Conservation (phyloP, 2,113 vertebrate species). For the Camelus bactrianus region DNA sequence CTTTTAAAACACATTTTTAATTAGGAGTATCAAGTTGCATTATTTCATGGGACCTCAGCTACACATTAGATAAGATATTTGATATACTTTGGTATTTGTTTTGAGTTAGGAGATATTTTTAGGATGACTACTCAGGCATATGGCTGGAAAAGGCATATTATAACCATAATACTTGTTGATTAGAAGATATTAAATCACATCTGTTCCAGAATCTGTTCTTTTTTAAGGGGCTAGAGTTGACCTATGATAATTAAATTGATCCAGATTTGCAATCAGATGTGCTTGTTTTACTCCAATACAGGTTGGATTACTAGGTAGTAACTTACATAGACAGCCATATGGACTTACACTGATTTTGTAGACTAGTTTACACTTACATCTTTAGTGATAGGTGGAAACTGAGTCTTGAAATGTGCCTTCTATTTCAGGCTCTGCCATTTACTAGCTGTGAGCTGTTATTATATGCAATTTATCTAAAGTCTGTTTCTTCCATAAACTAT, state of each 20-base stretch:
- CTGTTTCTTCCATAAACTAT: background rate
- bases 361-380: background rate
- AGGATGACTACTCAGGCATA: background rate
- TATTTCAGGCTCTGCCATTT: background rate
- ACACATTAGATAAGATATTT: background rate
- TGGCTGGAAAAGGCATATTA: background rate
- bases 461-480: background rate
- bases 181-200: background rate
- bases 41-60: background rate
- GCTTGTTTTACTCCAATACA: background rate
- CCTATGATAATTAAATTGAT: background rate
- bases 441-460: background rate
- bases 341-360: background rate
- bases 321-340: background rate
- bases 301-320: background rate
- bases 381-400: background rate
- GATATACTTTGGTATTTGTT: background rate
- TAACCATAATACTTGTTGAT: background rate
- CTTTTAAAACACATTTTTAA: background rate
- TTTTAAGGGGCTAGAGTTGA: background rate
- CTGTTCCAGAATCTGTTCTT: background rate
- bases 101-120: constrained; percentile 10
- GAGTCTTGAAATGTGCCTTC: background rate
- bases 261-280: background rate
- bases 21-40: background rate